A percentile compares a stretch with the other conserved stretches of the same genome.
Evolutionary conservation across 2,113 vertebrate genomes (phyloP).

Genomic region (Casuarius casuarius): DNA sequence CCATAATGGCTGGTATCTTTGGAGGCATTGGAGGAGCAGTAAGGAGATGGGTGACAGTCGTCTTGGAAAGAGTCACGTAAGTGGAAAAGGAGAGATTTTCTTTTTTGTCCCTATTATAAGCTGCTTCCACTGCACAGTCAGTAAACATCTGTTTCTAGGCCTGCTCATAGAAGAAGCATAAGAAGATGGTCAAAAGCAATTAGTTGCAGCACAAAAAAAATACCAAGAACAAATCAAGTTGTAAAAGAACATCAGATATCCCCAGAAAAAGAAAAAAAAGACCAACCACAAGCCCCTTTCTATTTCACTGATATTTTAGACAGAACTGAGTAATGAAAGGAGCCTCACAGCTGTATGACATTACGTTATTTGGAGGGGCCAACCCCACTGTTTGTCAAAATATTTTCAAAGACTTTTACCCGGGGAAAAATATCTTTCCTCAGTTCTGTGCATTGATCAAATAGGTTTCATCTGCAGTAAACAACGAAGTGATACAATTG

Average conservation of each 20-base stretch:
- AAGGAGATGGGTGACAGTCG: not conserved
- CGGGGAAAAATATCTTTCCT: not conserved
- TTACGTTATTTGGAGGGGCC: not conserved
- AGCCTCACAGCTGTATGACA: not conserved
- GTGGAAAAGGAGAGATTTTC: not conserved
- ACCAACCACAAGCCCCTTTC: not conserved
- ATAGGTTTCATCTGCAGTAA: not conserved
- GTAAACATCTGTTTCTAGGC: not conserved
- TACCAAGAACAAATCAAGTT: not conserved
- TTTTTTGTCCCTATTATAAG: not conserved
- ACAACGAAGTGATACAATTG: not conserved
- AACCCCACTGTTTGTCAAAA: not conserved
- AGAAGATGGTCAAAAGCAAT: not conserved
- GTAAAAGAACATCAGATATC: not conserved
- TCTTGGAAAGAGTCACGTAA: not conserved
- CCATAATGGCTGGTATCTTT: rapidly evolving
- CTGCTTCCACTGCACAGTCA: not conserved
- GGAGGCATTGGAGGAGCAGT: not conserved
- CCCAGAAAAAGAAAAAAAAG: not conserved
- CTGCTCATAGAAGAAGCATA: rapidly evolving
- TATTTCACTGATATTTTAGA: not conserved
- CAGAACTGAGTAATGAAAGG: not conserved
- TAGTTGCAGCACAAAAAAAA: not conserved
- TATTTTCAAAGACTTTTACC: not conserved
- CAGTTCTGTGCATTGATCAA: not conserved